These are phyloP conservation scores for Scytalopus superciliaris DNA, from an alignment of 2,113 vertebrate genomes.

Conservation along the genomic window DNA sequence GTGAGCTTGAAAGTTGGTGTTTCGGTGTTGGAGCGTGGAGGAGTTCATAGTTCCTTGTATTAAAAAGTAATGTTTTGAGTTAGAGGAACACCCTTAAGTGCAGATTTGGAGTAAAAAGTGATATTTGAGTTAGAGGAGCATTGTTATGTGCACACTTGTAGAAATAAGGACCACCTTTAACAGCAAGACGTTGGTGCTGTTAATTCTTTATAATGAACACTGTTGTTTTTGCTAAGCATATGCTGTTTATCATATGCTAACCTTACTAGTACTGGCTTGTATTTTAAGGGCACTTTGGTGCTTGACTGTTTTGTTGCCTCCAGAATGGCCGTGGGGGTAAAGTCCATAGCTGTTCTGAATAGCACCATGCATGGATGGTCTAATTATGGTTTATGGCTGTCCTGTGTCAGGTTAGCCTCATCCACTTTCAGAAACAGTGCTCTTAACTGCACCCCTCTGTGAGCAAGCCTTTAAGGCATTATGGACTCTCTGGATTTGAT, in stretches of 20 bases:
- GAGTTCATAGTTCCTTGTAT: neutral
- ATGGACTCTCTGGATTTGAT: neutral
- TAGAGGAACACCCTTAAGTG: neutral
- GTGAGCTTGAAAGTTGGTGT: neutral
- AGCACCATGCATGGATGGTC: neutral
- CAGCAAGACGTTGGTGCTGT: neutral
- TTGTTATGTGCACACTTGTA: rapidly evolving
- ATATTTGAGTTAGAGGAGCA: neutral
- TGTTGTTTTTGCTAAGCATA: neutral
- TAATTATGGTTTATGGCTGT: neutral
- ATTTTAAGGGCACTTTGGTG: neutral
- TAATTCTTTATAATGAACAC: neutral
- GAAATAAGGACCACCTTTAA: neutral
- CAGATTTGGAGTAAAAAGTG: neutral
- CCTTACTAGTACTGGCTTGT: neutral
- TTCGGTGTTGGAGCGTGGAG: rapidly evolving
- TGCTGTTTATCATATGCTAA: neutral
- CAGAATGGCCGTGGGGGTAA: neutral
- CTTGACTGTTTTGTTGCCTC: neutral
- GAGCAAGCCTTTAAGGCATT: neutral
- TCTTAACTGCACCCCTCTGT: neutral
- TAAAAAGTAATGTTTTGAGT: neutral
- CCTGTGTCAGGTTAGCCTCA: neutral
- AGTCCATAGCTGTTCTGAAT: neutral
- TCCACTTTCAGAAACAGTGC: neutral